Evolutionary conservation across 23 tunicate genomes (phyloP).

Genomic region (Trididemnum clinides): DNA sequence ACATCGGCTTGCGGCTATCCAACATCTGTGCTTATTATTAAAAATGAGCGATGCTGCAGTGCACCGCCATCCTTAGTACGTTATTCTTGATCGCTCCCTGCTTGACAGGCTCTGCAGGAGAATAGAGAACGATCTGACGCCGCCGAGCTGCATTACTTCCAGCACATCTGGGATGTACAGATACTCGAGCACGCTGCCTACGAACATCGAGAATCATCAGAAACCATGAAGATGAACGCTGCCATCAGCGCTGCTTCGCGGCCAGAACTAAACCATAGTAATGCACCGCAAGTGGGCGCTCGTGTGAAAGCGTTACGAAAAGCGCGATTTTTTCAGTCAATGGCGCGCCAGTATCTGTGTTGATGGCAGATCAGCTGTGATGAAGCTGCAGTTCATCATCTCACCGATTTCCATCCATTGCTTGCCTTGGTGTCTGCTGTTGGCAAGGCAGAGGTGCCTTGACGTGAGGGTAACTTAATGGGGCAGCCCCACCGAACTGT

Average conservation of each 20-base stretch:
- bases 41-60: too few species aligned
- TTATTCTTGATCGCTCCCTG: too few species aligned
- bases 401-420: too few species aligned
- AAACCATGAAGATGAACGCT: slow-evolving; percentile 46
- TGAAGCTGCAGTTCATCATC: too few species aligned
- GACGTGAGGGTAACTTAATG: too few species aligned
- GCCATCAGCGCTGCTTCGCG: slow-evolving; percentile 57
- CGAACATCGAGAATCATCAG: slow-evolving; percentile 72
- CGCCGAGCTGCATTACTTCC: slow-evolving; percentile 60
- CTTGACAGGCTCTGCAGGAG: slow-evolving; percentile 70
- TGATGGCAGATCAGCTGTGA: background rate
- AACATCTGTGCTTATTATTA: too few species aligned
- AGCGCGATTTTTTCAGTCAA: slow-evolving; percentile 61
- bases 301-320: slow-evolving; percentile 49
- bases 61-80: too few species aligned
- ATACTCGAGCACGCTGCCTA: slow-evolving; percentile 79
- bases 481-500: too few species aligned
- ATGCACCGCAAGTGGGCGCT: slow-evolving; percentile 65
- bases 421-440: too few species aligned
- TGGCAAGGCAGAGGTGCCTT: too few species aligned
- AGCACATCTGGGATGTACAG: slow-evolving; percentile 79
- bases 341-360: slow-evolving; percentile 68
- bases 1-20: too few species aligned
- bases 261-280: slow-evolving; percentile 70
- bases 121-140: slow-evolving; percentile 75